phyloP scores from a whole-genome alignment of 2,113 vertebrate genomes.

The Pseudolaguvia tuberculata region DNA sequence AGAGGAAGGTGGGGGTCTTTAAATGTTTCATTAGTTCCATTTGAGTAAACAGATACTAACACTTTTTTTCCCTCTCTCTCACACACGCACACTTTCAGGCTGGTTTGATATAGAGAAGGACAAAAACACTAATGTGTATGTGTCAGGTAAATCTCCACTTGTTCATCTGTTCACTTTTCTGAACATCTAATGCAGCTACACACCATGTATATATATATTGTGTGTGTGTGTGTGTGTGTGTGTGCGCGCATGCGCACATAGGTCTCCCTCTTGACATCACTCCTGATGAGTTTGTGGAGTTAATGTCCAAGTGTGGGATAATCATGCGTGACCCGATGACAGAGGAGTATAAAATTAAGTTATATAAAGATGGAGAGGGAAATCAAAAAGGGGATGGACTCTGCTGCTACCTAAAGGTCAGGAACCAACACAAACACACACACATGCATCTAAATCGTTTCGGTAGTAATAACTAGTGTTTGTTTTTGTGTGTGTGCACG shows the following conservation, averaged over 20 bases:
- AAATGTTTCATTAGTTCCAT: too few relatives aligned
- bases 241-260: constrained; percentile 47
- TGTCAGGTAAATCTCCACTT: constrained; percentile 77
- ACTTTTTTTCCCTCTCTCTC: too few relatives aligned
- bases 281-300: constrained; percentile 82
- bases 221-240: background rate
- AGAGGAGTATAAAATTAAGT: constrained; percentile 92
- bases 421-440: constrained; percentile 29
- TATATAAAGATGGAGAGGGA: constrained; percentile 90
- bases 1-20: too few relatives aligned
- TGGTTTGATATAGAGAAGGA: constrained; percentile 92
- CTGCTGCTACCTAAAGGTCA: constrained; percentile 96
- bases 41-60: too few relatives aligned
- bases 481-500: constrained; percentile 27
- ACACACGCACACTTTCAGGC: constrained; percentile 59
- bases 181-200: background rate
- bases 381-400: constrained; percentile 96
- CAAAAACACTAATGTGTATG: constrained; percentile 94
- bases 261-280: constrained; percentile 91
- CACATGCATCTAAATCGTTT: background rate
- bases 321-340: constrained; percentile 89
- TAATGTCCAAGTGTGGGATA: constrained; percentile 94
- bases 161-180: background rate
- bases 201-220: background rate
- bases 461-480: background rate